These are phyloP conservation scores for Liposcelis brunnea DNA, from an alignment of 2,888 invertebrate genomes.

Conservation along the genomic window DNA sequence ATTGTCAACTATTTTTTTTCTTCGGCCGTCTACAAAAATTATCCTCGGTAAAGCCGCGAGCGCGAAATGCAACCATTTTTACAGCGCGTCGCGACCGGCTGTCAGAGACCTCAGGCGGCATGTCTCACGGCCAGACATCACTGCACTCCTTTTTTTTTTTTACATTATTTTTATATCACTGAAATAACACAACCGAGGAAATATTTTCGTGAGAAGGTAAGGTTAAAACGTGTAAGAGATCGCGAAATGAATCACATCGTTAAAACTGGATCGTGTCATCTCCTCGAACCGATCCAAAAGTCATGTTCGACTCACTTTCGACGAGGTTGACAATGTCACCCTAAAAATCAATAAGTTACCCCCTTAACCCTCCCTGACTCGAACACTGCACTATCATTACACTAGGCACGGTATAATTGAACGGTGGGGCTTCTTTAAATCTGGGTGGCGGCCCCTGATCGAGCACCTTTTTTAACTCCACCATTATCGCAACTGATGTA, in stretches of 20 bases:
- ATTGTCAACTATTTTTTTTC: slow-evolving; percentile 37
- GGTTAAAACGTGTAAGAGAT: too few relatives aligned
- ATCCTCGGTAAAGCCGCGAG: slow-evolving; percentile 27
- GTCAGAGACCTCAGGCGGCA: too few relatives aligned
- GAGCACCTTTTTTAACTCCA: slow-evolving; percentile 5
- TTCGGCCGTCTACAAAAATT: slow-evolving; percentile 33
- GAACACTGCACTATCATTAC: slow-evolving; percentile 8
- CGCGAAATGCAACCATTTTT: slow-evolving; percentile 34
- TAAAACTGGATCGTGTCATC: too few relatives aligned
- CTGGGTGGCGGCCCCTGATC: slow-evolving; percentile 7
- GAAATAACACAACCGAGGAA: too few relatives aligned
- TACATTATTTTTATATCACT: slow-evolving; percentile 9
- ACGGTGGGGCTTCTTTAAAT: neutral
- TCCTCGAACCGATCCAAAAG: too few relatives aligned
- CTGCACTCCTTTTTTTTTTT: slow-evolving; percentile 10
- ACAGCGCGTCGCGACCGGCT: slow-evolving; percentile 18
- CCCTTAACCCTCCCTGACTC: neutral
- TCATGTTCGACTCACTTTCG: too few relatives aligned
- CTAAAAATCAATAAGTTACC: slow-evolving; percentile 41
- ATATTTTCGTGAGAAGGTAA: too few relatives aligned
- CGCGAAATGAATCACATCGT: too few relatives aligned
- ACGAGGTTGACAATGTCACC: slow-evolving; percentile 40
- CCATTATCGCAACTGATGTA: too few relatives aligned
- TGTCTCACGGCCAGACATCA: neutral
- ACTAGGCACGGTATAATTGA: neutral